A percentile compares a stretch with the other conserved stretches of the same genome.
phyloP scores from a whole-genome alignment of 2,888 invertebrate species.

The Caenorhabditis plicata region DNA sequence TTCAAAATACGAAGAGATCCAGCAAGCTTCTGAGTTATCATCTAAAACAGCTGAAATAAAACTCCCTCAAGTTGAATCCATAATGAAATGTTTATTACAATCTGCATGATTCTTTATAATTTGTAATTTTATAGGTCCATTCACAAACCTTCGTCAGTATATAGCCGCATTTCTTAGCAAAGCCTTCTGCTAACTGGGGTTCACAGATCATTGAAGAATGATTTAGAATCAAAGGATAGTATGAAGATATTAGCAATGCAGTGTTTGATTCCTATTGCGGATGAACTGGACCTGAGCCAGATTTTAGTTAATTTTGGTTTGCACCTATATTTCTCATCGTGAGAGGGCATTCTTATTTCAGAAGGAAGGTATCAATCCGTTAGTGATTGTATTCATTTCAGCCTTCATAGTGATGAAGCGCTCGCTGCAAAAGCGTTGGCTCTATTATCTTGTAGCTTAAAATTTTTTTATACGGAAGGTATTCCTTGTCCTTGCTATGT shows the following conservation, averaged over 20 bases:
- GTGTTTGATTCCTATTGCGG: background rate
- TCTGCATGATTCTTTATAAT: too few relatives aligned
- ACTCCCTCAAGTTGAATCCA: background rate
- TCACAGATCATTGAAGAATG: constrained; percentile 12
- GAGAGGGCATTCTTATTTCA: constrained; percentile 4
- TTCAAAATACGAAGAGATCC: constrained; percentile 14
- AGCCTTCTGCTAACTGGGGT: constrained; percentile 17
- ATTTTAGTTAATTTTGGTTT: constrained; percentile 7
- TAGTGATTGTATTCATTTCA: constrained; percentile 10
- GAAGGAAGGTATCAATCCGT: constrained; percentile 11
- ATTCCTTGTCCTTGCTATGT: too few relatives aligned
- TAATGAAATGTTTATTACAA: background rate
- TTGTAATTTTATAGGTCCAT: background rate
- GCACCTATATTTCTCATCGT: too few relatives aligned
- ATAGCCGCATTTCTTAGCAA: constrained; percentile 17
- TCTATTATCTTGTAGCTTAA: background rate
- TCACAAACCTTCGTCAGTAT: constrained; percentile 1
- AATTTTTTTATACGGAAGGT: too few relatives aligned
- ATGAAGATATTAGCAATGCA: constrained; percentile 27
- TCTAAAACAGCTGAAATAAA: constrained; percentile 7
- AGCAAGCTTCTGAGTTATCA: constrained; percentile 8
- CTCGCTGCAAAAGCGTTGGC: background rate
- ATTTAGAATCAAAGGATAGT: constrained; percentile 21
- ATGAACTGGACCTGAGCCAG: background rate
- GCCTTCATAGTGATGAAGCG: background rate